These are phyloP conservation scores for Agonopterix alstromeriana DNA, from an alignment of 2,888 invertebrate species.

Conservation along the genomic window DNA sequence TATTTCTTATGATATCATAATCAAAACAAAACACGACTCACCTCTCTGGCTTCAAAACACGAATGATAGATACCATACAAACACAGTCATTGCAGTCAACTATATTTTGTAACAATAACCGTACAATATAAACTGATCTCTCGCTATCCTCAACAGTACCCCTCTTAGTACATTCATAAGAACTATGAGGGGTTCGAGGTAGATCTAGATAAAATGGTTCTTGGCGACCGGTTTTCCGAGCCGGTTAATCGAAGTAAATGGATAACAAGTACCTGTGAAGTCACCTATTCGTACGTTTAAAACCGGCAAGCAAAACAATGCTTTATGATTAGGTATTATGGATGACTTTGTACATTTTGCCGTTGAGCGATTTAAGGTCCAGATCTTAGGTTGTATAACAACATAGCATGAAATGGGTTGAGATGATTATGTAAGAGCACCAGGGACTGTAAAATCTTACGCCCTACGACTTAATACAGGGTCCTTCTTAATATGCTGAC, in stretches of 20 bases:
- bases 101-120: background rate
- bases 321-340: too few species aligned
- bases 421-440: too few species aligned
- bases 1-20: slow-evolving; percentile 1
- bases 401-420: too few species aligned
- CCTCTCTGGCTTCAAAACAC: slow-evolving; percentile 23
- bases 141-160: background rate
- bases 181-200: background rate
- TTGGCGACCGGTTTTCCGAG: slow-evolving; percentile 12
- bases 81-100: background rate
- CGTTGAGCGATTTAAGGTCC: too few species aligned
- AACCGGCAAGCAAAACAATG: too few species aligned
- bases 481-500: too few species aligned
- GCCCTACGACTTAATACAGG: too few species aligned
- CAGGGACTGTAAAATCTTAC: too few species aligned
- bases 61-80: slow-evolving; percentile 16
- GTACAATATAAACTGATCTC: background rate
- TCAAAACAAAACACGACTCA: slow-evolving; percentile 29
- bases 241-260: slow-evolving; percentile 12
- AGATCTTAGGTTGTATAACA: too few species aligned
- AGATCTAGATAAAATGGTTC: slow-evolving; percentile 6
- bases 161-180: too few species aligned
- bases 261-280: background rate
- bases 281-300: too few species aligned
- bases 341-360: too few species aligned